Conservation (phyloP, 2,797 vertebrate genomes). For the Otolemur crassicaudatus region DNA sequence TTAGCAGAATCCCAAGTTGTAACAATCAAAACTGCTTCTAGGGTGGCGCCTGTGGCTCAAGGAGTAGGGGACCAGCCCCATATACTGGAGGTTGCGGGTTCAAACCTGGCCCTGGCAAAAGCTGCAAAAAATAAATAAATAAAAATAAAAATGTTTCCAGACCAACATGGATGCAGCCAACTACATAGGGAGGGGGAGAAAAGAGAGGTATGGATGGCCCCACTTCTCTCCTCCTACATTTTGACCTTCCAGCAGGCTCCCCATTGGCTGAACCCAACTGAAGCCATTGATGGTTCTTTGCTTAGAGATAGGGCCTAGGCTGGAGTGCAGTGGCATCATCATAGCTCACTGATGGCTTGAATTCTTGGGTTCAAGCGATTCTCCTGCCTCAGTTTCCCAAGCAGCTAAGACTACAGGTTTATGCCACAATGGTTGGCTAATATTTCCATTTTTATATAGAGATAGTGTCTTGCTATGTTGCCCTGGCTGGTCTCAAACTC, state of each 20-base stretch:
- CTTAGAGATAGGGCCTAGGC: background rate
- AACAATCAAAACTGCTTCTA: background rate
- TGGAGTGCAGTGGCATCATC: background rate
- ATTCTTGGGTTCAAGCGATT: background rate
- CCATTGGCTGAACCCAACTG: background rate
- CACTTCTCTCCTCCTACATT: background rate
- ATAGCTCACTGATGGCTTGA: background rate
- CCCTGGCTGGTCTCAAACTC: background rate
- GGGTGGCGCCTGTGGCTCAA: too few relatives aligned
- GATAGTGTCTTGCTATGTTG: background rate
- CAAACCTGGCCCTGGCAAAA: too few relatives aligned
- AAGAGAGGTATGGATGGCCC: background rate
- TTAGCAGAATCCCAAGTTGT: background rate
- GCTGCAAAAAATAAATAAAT: too few relatives aligned
- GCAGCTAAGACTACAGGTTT: background rate
- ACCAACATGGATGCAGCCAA: background rate
- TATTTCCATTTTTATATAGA: background rate
- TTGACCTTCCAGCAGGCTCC: background rate
- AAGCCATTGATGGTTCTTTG: background rate
- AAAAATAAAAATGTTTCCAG: background rate
- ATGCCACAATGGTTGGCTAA: background rate
- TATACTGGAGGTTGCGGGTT: too few relatives aligned
- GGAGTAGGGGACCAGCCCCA: too few relatives aligned
- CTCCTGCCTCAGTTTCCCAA: background rate
- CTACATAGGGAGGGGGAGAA: background rate